These are phyloP conservation scores for Eilema caniola DNA, from an alignment of 2,888 invertebrate species.

Conservation along the genomic window DNA sequence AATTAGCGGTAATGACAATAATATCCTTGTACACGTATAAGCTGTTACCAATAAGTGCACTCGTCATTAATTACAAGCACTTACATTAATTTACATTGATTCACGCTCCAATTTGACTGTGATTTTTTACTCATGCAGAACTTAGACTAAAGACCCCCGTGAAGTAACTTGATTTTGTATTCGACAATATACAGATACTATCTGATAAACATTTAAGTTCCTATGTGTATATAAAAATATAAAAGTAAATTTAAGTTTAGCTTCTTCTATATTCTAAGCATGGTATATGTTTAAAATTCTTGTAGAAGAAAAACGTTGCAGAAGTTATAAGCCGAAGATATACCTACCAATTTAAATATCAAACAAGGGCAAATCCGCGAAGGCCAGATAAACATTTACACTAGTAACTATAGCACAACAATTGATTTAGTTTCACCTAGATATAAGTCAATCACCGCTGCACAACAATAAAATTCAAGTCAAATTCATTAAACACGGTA, in stretches of 20 bases:
- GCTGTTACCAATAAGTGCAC: constrained; percentile 49
- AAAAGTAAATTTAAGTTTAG: too few species aligned
- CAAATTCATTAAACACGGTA: constrained; percentile 35
- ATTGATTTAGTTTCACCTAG: constrained; percentile 13
- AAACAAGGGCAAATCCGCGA: not conserved
- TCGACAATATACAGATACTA: too few species aligned
- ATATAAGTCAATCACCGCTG: constrained; percentile 28
- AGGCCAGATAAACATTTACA: constrained; percentile 1
- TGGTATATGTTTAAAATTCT: too few species aligned
- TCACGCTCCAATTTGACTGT: not conserved
- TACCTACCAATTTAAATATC: not conserved
- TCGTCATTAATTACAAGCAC: constrained; percentile 21
- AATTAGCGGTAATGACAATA: constrained; percentile 57
- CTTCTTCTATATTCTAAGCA: too few species aligned
- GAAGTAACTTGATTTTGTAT: too few species aligned
- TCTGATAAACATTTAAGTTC: too few species aligned
- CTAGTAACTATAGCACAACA: constrained; percentile 1
- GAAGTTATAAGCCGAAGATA: not conserved
- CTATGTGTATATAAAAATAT: too few species aligned
- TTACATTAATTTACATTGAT: not conserved
- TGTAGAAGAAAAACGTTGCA: not conserved
- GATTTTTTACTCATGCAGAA: not conserved
- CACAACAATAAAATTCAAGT: constrained; percentile 25
- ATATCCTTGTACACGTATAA: constrained; percentile 39
- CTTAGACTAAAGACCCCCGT: not conserved